These are phyloP conservation scores for Phrynocephalus versicolor DNA, from an alignment of 2,113 vertebrate genomes.

Conservation along the genomic window DNA sequence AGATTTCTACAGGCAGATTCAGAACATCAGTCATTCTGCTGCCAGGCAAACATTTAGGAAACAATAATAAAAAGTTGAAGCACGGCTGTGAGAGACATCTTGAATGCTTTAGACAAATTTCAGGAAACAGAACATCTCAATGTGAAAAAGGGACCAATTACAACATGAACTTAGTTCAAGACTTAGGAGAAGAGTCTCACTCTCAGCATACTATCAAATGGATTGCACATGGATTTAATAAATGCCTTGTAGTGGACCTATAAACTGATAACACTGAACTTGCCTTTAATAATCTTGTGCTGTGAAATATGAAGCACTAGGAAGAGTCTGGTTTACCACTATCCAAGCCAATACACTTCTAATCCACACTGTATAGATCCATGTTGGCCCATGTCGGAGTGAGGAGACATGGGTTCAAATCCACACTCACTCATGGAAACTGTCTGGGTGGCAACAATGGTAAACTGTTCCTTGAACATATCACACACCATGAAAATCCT, in stretches of 20 bases:
- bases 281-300: neutral
- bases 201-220: neutral
- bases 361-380: too few species aligned
- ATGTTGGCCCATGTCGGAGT: too few species aligned
- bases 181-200: neutral
- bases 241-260: too few species aligned
- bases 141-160: neutral
- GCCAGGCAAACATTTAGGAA: neutral
- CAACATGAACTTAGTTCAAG: neutral
- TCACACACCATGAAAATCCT: too few species aligned
- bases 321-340: neutral
- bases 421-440: too few species aligned
- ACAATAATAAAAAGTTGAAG: neutral
- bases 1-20: neutral
- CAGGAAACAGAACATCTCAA: neutral
- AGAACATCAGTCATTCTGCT: neutral
- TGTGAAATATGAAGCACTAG: neutral
- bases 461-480: too few species aligned
- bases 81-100: too few species aligned
- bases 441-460: too few species aligned
- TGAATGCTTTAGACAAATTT: neutral
- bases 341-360: neutral
- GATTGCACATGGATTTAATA: neutral
- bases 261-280: neutral
- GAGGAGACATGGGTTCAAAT: too few species aligned